Base-by-base conservation (phyloP, 2,888 invertebrate species). In the Gnatocerus cornutus region DNA sequence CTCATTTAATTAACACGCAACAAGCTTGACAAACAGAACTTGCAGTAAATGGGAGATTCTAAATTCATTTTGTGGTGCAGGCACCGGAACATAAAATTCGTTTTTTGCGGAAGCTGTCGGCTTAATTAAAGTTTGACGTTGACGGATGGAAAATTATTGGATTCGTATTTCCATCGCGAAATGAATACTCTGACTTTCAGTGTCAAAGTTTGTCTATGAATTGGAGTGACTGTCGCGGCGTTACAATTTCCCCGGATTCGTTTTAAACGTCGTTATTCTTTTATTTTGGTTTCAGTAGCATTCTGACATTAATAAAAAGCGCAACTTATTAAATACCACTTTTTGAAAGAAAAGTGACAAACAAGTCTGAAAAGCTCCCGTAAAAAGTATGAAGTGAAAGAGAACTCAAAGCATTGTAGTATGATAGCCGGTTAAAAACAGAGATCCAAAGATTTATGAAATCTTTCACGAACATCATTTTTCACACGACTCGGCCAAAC, bases 1-100 rank as follows among this genome's bases (percentile, higher is more conserved):
- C 12, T 59, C 45, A 45, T 46, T 59, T 59, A 59, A 59, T 59
- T 59, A 59, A 59, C 59, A 59, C 29, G 29, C 9, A 59, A 45
- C 59, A 46, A 45, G 45, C 30, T 59, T 30, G 30, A 21, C 27
- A 29, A 59, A 59, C 59, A 14, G 16, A 59, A 45, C 45, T 43
- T 27, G 12, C 41, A 46, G 4, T 16, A 21, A 46, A 16, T 46
- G 21, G 21, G 21, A 21, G 21, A 21, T 21, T 21, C 21, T 21
- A 21, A 21, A 21, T 21, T 3, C 21, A 21, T 21, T 21, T 21
- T 21, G 21, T 21, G 21, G 21, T 21, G 1, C 21, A 21, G 4
- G 21, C 21, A 21, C 21, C 1, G 2, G 21, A 21, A 21, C 4
- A 21, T 21, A 21, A 21, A 21, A 3, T 3, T 4, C 21, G 21